Base-by-base conservation (phyloP, 2,888 invertebrate genomes). In the Zygaena filipendulae region DNA sequence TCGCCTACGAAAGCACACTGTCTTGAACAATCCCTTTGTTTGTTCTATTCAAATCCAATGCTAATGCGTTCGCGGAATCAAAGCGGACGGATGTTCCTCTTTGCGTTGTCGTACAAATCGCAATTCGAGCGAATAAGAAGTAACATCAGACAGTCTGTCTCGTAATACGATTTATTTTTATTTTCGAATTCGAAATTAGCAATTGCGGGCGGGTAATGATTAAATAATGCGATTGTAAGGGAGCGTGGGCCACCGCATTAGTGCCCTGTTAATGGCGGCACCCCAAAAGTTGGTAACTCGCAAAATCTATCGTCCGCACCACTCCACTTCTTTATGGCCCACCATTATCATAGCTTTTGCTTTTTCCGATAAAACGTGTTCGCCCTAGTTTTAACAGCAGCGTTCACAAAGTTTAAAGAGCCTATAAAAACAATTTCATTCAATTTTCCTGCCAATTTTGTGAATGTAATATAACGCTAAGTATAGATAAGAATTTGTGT, bases 21-120 rank as follows among this genome's bases (percentile, higher is more conserved):
- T 70, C 75, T 72, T 55, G 68, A 70, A 56, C 69, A 74, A 72
- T 70, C 74, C 77, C 70, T 74, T 77, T 75, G 74, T 75, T 75
- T 75, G 77, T 77, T 67, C 72, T 74, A 77, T 77, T 77, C 77
- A 77, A 77, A 77, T 77, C 55, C 64, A 63, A 75, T 75, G 74
- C 72, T 74, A 77, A 74, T 74, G 74, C 71, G 68, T 70, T 68
- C 57, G 61, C 60, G 53, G 70, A 72, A 75, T 72, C 74, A 71
- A 70, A 72, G 69, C 62, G 61, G 64, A 60, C 66, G 63, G 62
- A 66, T 66, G 66, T 61, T 70, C 60, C 60, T 61, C 63, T 68
- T 68, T 67, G 63, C 63, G 52, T 56, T 49, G 51, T 48, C 49
- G 56, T n/a, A n/a, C n/a, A 52, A 59, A 67, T 59, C 56, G 59